Percentiles rank a stretch among this genome's conserved stretches.
phyloP scores from a whole-genome alignment of 2,888 invertebrate species.

The Polyploca ridens region DNA sequence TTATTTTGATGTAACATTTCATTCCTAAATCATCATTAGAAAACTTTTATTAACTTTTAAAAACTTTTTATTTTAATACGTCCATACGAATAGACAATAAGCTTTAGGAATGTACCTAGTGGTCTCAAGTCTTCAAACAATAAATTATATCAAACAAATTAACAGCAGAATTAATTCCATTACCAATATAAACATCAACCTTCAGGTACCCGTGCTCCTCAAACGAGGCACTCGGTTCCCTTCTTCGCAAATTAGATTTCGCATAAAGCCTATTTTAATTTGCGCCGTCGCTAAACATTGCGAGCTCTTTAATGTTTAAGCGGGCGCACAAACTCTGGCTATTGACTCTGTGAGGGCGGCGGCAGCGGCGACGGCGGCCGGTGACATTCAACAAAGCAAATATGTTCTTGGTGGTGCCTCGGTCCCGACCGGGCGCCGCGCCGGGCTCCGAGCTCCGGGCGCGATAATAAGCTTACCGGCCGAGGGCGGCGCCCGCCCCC shows the following conservation, averaged over 20 bases:
- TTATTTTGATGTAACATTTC: no score
- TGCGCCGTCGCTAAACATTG: slow-evolving; percentile 79
- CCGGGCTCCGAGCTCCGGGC: slow-evolving; percentile 37
- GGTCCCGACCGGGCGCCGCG: slow-evolving; percentile 34
- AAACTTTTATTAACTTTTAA: no score
- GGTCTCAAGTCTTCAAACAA: slow-evolving; percentile 31
- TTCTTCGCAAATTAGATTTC: slow-evolving; percentile 82
- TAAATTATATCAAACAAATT: slow-evolving; percentile 62
- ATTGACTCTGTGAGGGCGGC: slow-evolving; percentile 61
- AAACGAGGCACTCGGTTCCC: slow-evolving; percentile 67
- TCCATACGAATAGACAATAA: neutral
- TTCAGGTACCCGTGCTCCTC: slow-evolving; percentile 60
- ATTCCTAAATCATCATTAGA: no score
- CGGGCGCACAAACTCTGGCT: slow-evolving; percentile 67
- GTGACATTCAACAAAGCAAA: slow-evolving; percentile 80
- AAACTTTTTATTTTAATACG: no score
- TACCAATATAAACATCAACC: slow-evolving; percentile 70
- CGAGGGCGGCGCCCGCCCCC: slow-evolving; percentile 56
- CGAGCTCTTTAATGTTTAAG: slow-evolving; percentile 80
- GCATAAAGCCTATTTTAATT: slow-evolving; percentile 84
- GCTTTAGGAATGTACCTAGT: neutral
- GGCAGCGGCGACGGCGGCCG: slow-evolving; percentile 53
- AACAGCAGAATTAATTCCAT: slow-evolving; percentile 78
- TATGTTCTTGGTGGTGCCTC: slow-evolving; percentile 65
- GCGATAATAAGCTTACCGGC: slow-evolving; percentile 79